Percentiles rank a stretch among this genome's conserved stretches.
These are phyloP conservation scores for Chinchilla lanigera DNA, from an alignment of 2,113 vertebrate genomes.

Conservation along the genomic window DNA sequence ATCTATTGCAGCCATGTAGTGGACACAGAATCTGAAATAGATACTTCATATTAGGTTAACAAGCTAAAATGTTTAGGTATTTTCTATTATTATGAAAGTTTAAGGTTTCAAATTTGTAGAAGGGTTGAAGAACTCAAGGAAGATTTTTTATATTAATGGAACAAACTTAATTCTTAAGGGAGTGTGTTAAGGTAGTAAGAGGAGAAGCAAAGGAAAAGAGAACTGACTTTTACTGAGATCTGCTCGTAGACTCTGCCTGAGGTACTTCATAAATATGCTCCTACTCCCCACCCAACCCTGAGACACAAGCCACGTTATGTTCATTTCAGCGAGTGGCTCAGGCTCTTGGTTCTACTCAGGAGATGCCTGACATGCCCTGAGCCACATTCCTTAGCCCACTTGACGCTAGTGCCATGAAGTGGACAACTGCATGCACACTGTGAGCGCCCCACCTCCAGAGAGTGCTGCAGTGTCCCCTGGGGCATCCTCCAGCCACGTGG, in stretches of 20 bases:
- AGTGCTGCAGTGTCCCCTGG: neutral
- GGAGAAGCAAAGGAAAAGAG: neutral
- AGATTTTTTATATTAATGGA: neutral
- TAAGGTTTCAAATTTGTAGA: neutral
- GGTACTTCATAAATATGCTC: neutral
- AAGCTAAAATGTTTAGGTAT: neutral
- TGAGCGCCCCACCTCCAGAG: neutral
- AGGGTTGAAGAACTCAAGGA: neutral
- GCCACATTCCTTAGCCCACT: neutral
- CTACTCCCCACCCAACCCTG: neutral
- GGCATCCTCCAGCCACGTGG: neutral
- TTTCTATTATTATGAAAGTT: neutral
- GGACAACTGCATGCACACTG: neutral
- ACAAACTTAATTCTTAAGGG: neutral
- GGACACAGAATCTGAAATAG: neutral
- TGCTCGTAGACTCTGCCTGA: neutral
- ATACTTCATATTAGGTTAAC: neutral
- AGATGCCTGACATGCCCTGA: neutral
- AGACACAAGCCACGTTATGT: neutral
- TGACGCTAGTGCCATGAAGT: neutral
- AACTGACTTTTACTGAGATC: neutral
- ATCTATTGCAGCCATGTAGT: neutral
- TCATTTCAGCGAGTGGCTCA: neutral
- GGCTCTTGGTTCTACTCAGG: neutral
- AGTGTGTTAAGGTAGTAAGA: neutral